Percentiles rank a stretch among this genome's conserved stretches.
Evolutionary conservation across 2,797 vertebrate genomes (phyloP).

Genomic region (Antrozous pallidus): DNA sequence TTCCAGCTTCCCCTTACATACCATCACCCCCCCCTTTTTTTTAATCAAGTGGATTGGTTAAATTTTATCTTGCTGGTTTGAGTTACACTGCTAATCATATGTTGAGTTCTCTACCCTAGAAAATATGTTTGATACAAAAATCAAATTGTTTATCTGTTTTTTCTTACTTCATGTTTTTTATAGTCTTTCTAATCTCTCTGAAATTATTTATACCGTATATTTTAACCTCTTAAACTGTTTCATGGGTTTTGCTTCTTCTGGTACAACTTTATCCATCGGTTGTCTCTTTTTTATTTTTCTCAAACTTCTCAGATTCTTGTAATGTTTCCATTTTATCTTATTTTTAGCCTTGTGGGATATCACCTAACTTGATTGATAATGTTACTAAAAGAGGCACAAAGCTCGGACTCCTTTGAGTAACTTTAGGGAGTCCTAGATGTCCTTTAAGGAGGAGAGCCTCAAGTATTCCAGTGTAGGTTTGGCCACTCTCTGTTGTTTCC

Average conservation of each 20-base stretch:
- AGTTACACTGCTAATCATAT: neutral
- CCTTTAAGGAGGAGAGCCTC: neutral
- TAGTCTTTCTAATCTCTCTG: neutral
- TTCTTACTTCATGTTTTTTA: neutral
- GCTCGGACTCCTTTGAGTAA: neutral
- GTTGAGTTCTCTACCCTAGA: neutral
- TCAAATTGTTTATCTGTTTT: neutral
- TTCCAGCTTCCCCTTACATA: neutral
- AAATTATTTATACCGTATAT: neutral
- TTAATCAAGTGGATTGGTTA: neutral
- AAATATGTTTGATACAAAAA: neutral
- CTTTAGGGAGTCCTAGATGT: neutral
- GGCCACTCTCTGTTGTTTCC: neutral
- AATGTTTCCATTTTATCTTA: neutral
- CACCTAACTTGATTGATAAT: neutral
- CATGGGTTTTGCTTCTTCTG: neutral
- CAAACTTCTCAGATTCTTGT: neutral
- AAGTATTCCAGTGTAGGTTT: neutral
- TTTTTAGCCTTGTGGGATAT: neutral
- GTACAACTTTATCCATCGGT: neutral
- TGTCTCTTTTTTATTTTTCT: neutral
- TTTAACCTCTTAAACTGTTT: neutral
- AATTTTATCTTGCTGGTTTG: neutral
- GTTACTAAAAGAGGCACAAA: neutral
- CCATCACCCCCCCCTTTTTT: too few species aligned